Evolutionary conservation across 2,797 vertebrate genomes (phyloP).

Genomic region (Lerista edwardsae): DNA sequence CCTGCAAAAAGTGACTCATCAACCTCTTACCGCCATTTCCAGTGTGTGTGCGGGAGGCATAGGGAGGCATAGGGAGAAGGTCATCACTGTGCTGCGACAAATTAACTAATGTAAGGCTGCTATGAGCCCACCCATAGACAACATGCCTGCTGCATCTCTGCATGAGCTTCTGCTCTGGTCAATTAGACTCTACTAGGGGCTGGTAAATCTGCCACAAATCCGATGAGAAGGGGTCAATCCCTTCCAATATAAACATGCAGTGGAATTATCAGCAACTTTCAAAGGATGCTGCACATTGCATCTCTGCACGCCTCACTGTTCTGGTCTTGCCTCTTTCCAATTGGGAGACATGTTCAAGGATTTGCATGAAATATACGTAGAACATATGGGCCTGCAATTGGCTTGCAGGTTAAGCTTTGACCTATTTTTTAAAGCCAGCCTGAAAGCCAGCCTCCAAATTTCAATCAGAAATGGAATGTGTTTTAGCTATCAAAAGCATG

Average conservation of each 20-base stretch:
- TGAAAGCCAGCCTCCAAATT: too few species aligned
- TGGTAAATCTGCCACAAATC: background rate
- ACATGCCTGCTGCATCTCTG: background rate
- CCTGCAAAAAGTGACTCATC: slow-evolving; percentile 12
- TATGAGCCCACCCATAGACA: background rate
- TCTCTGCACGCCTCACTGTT: background rate
- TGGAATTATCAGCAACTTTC: too few species aligned
- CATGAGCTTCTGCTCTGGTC: background rate
- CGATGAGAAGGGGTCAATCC: background rate
- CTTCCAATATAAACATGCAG: too few species aligned
- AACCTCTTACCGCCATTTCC: background rate
- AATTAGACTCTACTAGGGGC: background rate
- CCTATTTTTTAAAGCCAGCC: too few species aligned
- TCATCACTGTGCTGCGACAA: background rate
- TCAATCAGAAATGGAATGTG: too few species aligned
- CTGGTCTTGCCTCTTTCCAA: background rate
- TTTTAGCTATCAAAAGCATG: too few species aligned
- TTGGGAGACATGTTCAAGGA: background rate
- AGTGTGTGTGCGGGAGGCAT: background rate
- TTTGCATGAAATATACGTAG: too few species aligned
- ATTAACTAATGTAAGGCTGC: background rate
- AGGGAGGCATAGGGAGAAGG: background rate
- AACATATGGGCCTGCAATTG: too few species aligned
- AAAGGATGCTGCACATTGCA: too few species aligned
- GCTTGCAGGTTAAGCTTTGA: too few species aligned